Evolutionary conservation across 64 coral and sea anemone species (phyloP), one percentile per base, ranked within the genome.

Genomic region (Hydrozoanthus tunicans): DNA sequence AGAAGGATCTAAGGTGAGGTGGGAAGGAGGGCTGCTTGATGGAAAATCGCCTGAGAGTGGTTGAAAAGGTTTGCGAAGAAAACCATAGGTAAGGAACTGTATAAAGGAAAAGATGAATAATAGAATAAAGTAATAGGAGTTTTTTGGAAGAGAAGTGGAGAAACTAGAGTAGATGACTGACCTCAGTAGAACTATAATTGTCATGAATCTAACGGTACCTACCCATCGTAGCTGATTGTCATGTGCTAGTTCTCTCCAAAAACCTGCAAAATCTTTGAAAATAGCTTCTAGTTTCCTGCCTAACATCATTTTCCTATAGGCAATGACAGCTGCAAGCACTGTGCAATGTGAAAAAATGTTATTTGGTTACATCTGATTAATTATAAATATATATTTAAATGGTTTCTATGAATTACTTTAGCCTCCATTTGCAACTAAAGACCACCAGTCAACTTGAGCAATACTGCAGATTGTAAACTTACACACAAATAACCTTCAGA

Each of bases 171-270:
- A 25, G 13, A n/a, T 26, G 7, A 12, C 17, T 64, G 78, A 43
- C 58, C 53, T 43, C 32, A 43, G 2, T 43, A 2, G 32, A 43
- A 43, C 32, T 43, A 43, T 43, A 43, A 43, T 43, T 43, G 32
- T 43, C 32, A 43, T 43, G 32, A 20, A 69, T n/a, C 66, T 69
- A 72, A 55, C 12, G 9, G 7, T 77, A 62, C 94, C 66, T 71
- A 99, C 97, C 97, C 97, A 99, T 94, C 97, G 91, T 53, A 99
- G 75, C 32, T 99, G 97, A 70, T 62, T 86, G 90, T 95, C 97
- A 64, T 92, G 92, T 58, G 79, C 94, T 7, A 99, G 90, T 70
- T 93, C 77, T 79, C 79, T 89, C 97, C 97, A 99, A 63, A 96
- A 89, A 5, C 65, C 23, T 15, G 80, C 94, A 99, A 99, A 99